Conservation (phyloP, 2,888 invertebrate genomes). For the Eumacrocentrus americanus region DNA sequence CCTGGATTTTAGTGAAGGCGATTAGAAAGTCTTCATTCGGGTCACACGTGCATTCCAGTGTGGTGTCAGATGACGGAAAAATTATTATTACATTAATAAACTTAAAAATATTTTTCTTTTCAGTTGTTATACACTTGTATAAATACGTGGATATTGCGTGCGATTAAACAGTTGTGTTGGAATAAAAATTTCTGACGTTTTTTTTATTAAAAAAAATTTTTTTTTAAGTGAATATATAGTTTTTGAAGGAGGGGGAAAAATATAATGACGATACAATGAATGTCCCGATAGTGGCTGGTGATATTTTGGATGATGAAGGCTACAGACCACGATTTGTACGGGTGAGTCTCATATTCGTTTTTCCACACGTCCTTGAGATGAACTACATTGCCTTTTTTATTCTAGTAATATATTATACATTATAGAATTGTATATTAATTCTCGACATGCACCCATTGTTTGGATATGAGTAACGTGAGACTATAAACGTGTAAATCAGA, state of each 20-base stretch:
- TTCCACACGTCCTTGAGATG: slow-evolving; percentile 19
- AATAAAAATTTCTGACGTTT: not conserved
- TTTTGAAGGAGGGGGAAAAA: slow-evolving; percentile 4
- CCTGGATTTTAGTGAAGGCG: slow-evolving; percentile 18
- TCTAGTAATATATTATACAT: not conserved
- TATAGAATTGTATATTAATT: not conserved
- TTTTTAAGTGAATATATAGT: slow-evolving; percentile 2
- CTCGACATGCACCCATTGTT: slow-evolving; percentile 21
- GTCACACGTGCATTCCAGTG: slow-evolving; percentile 24
- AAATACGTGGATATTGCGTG: no score
- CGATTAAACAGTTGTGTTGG: no score
- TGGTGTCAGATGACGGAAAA: no score
- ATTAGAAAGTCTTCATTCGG: slow-evolving; percentile 29
- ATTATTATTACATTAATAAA: no score
- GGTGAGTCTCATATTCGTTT: slow-evolving; percentile 44
- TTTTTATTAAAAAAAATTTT: slow-evolving; percentile 2
- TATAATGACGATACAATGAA: slow-evolving; percentile 54
- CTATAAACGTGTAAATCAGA: not conserved
- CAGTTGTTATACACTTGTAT: no score
- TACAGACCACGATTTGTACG: slow-evolving; percentile 57
- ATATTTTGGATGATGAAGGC: slow-evolving; percentile 54
- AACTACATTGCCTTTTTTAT: slow-evolving; percentile 6
- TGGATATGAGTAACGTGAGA: slow-evolving; percentile 7
- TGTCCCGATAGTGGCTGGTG: slow-evolving; percentile 58
- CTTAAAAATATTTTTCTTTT: no score